Evolutionary conservation across 2,888 invertebrate species (phyloP).

Genomic region (Cacoxenus indagator): DNA sequence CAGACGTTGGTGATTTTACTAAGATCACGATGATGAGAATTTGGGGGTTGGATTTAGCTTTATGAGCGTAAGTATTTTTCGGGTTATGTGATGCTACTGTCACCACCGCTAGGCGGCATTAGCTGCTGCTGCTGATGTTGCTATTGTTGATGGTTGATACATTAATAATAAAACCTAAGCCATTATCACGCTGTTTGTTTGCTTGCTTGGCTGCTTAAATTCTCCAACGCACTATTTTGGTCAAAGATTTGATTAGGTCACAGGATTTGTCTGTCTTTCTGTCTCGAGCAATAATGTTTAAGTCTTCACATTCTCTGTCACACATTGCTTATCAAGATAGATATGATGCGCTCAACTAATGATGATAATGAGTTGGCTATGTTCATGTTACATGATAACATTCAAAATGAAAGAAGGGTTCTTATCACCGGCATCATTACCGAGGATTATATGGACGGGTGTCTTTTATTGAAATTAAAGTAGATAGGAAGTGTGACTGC

Average conservation of each 20-base stretch:
- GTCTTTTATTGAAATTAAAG: no score
- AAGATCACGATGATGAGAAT: not conserved
- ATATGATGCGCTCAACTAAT: not conserved
- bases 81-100: not conserved
- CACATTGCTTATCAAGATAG: constrained; percentile 10
- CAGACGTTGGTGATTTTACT: not conserved
- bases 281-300: not conserved
- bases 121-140: not conserved
- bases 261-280: not conserved
- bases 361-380: not conserved
- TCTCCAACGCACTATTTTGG: not conserved
- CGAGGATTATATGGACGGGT: no score
- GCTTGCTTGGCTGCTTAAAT: not conserved
- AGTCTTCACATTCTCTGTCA: not conserved
- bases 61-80: not conserved
- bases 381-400: no score
- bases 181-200: not conserved
- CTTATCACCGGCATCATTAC: no score
- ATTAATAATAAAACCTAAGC: constrained; percentile 14
- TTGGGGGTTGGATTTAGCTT: not conserved
- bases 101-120: not conserved
- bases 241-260: not conserved
- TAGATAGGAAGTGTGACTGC: no score
- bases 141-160: constrained; percentile 1
- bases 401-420: no score